Conservation (phyloP, 1,140 invertebrate genomes). For the Apolygus lucorum region DNA sequence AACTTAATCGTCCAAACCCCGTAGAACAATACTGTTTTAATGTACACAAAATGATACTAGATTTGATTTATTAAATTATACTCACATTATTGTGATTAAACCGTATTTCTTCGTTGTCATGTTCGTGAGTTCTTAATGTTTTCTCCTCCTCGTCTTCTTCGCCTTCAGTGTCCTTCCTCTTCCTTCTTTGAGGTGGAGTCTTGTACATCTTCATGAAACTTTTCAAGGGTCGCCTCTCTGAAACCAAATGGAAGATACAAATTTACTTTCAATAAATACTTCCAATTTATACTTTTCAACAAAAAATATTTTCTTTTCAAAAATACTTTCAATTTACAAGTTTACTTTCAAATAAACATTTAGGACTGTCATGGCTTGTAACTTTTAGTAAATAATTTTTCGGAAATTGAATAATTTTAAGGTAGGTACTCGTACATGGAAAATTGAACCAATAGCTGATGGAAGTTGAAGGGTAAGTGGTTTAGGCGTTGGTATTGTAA, state of each 20-base stretch:
- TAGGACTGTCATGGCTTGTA: too few species aligned
- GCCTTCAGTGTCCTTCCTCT: constrained; percentile 39
- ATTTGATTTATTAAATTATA: too few species aligned
- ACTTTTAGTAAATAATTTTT: too few species aligned
- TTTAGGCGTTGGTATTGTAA: too few species aligned
- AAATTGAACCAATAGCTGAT: too few species aligned
- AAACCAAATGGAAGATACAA: too few species aligned
- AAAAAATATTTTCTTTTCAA: constrained; percentile 14
- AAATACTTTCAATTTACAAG: neutral
- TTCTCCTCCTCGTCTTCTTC: constrained; percentile 26
- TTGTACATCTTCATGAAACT: constrained; percentile 48
- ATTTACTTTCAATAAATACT: neutral
- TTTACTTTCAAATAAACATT: neutral
- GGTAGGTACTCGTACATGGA: too few species aligned
- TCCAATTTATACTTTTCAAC: constrained; percentile 4
- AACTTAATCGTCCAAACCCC: too few species aligned
- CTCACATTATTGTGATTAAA: constrained; percentile 30
- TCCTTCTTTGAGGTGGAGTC: constrained; percentile 45
- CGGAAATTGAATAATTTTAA: too few species aligned
- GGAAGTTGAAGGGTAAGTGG: too few species aligned
- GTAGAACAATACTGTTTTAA: too few species aligned
- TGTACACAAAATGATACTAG: too few species aligned
- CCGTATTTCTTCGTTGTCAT: constrained; percentile 19
- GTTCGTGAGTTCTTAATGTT: constrained; percentile 20
- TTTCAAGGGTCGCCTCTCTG: constrained; percentile 45